Evolutionary conservation across 1,140 invertebrate species (phyloP), one percentile per base, ranked within the genome.

Genomic region (Bombus superbus): DNA sequence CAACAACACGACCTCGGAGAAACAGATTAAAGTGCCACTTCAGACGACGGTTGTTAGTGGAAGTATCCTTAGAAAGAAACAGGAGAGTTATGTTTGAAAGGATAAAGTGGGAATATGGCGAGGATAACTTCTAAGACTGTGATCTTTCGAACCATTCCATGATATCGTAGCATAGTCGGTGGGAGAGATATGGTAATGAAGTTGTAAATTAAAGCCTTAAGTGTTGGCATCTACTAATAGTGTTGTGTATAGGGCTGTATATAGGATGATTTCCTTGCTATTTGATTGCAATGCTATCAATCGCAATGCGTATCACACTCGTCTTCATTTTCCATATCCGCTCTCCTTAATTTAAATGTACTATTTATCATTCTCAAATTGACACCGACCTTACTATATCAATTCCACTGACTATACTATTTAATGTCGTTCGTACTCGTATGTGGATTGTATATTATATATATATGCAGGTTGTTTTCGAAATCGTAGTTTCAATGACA

Each of bases 51-150:
- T 90, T 32, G 83, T 93, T 59, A 74, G 86, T 28, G 90, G 85
- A 32, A 87, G 78, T 85, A 89, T 92, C 77, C 86, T 82, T 72
- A 87, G 53, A 25, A 92, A 90, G 62, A 93, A 90, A 66, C 88
- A 90, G 80, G 93, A 94, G 76, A 94, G 93, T 78, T 94, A 93
- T 74, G 93, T 94, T 81, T 94, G n/a, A 47, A 42, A 11, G 32
- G 38, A 47, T 32, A 35, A 6, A 28, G 11, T 59, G 2, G 22
- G 8, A 38, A 10, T 42, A 57, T 22, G 28, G 38, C 18, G 22
- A n/a, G 40, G n/a, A 66, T 9, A 18, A 32, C 38, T 64, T 28
- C 42, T 28, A 25, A 77, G 62, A 83, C 85, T 76, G 85, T 74
- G 85, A 76, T 83, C 64, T n/a, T 72, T 80, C 64, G 28, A 42